These are phyloP conservation scores for Phrynosoma platyrhinos DNA, from an alignment of 2,113 vertebrate species.

Conservation along the genomic window DNA sequence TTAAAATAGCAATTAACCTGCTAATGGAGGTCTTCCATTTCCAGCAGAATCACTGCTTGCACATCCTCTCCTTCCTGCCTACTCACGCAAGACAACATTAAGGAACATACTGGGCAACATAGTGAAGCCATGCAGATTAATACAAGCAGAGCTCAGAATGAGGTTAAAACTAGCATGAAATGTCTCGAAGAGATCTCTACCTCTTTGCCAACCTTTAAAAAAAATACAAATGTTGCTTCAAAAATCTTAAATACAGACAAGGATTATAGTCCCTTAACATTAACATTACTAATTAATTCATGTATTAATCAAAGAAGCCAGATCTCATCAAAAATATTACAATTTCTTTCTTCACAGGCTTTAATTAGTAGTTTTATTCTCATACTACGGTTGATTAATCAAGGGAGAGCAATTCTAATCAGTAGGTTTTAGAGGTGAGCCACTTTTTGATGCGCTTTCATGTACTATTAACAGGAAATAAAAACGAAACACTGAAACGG, in stretches of 20 bases:
- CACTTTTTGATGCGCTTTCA: background rate
- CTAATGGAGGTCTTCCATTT: background rate
- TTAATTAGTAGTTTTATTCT: background rate
- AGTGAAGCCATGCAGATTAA: background rate
- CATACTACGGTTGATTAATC: background rate
- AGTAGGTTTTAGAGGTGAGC: background rate
- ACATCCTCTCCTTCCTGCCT: background rate
- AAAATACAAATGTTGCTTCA: background rate
- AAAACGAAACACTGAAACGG: background rate
- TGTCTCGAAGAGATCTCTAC: background rate
- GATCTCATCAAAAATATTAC: background rate
- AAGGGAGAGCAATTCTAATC: conserved; percentile 10
- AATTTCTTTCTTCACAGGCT: background rate
- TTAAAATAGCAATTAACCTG: background rate
- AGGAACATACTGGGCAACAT: background rate
- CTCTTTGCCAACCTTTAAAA: background rate
- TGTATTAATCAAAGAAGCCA: background rate
- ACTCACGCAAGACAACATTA: background rate
- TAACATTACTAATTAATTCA: background rate
- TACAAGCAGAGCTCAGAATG: too few relatives aligned
- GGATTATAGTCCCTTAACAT: background rate
- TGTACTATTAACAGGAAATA: background rate
- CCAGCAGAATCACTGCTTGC: background rate
- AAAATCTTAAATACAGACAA: background rate
- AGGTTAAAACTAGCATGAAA: background rate